Conservation (phyloP, 92 coral and sea anemone species). For the Bergia puertoricense region DNA sequence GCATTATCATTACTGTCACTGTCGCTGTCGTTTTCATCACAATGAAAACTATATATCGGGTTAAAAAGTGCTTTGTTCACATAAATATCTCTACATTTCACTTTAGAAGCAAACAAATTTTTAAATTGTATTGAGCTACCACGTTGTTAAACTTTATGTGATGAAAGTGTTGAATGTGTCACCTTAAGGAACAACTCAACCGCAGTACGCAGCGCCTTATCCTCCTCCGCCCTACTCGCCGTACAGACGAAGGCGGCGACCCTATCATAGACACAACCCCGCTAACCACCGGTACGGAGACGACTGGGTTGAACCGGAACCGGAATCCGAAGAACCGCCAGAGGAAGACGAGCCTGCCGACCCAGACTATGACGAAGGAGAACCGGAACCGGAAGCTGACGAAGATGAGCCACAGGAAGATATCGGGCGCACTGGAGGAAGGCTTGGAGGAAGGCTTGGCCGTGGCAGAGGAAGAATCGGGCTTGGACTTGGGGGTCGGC, state of each 20-base stretch:
- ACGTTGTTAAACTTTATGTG: neutral
- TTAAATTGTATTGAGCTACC: neutral
- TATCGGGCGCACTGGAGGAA: neutral
- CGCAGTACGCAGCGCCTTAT: constrained; percentile 14
- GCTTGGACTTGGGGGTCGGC: neutral
- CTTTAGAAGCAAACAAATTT: no score
- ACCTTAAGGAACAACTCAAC: constrained; percentile 19
- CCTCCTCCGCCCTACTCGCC: neutral
- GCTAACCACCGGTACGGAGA: constrained; percentile 18
- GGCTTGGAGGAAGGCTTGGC: neutral
- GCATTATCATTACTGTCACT: no score
- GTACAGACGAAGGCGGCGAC: constrained; percentile 2
- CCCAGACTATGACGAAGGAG: constrained; percentile 21
- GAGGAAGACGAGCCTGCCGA: constrained; percentile 25
- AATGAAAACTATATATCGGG: no score
- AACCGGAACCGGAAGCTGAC: constrained; percentile 44
- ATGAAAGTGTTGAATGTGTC: neutral
- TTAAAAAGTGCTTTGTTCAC: no score
- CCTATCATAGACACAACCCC: constrained; percentile 20
- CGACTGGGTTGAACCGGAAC: constrained; percentile 42
- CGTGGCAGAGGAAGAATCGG: neutral
- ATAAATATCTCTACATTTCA: no score
- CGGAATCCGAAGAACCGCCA: constrained; percentile 35
- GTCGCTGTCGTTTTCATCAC: no score
- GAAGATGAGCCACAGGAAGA: constrained; percentile 39